Evolutionary conservation across 2,113 vertebrate genomes (phyloP).

Genomic region (Xyliphius kryptos): DNA sequence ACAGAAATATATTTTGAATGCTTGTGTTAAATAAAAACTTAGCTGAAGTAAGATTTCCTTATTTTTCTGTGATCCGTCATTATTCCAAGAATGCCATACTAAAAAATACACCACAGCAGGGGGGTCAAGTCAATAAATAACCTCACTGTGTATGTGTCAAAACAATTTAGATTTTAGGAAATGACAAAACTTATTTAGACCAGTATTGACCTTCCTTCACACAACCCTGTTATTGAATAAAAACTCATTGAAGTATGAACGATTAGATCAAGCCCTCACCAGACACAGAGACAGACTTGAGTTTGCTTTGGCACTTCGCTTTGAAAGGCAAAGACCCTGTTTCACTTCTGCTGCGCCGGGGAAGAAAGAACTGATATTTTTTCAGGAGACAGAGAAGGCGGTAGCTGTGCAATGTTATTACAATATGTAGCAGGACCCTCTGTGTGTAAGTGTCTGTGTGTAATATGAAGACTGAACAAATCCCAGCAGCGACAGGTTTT

Average conservation of each 20-base stretch:
- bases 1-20: slow-evolving; percentile 1
- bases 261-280: too few species aligned
- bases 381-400: slow-evolving; percentile 13
- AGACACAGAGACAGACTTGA: slow-evolving; percentile 33
- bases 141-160: too few species aligned
- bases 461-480: slow-evolving; percentile 15
- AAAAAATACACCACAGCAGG: slow-evolving; percentile 41
- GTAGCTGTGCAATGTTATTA: slow-evolving; percentile 20
- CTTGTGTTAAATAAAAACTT: slow-evolving; percentile 32
- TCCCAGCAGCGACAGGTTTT: slow-evolving; percentile 12
- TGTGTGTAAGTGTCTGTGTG: too few species aligned
- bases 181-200: too few species aligned
- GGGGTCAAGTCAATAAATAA: slow-evolving; percentile 36
- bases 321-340: slow-evolving; percentile 28
- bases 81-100: slow-evolving; percentile 14
- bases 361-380: slow-evolving; percentile 12
- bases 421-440: slow-evolving; percentile 10
- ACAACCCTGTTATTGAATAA: too few species aligned
- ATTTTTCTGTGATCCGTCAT: not conserved
- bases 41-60: not conserved
- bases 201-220: too few species aligned
- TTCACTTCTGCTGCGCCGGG: slow-evolving; percentile 18
- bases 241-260: too few species aligned
- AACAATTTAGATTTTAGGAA: too few species aligned
- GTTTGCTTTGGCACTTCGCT: slow-evolving; percentile 31